Evolutionary conservation across 2,888 invertebrate genomes (phyloP).

Genomic region (Drepanosiphum platanoidis): DNA sequence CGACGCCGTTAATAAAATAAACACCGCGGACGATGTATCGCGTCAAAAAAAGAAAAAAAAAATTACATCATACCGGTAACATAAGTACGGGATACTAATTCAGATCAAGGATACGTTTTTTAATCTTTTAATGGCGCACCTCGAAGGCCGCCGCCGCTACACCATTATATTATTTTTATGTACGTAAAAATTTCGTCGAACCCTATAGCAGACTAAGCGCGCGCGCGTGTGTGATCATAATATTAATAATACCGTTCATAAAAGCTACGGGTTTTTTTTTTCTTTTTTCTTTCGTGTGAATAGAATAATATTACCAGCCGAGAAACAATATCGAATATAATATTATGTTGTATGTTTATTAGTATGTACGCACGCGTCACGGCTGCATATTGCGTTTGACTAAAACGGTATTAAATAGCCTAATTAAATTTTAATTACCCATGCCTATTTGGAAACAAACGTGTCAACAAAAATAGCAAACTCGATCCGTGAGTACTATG

Average conservation of each 20-base stretch:
- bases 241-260: conserved; percentile 20
- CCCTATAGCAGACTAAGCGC: no score
- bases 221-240: conserved; percentile 2
- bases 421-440: neutral
- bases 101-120: conserved; percentile 58
- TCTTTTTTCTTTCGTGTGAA: conserved; percentile 13
- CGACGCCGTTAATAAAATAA: neutral
- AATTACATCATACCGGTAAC: conserved; percentile 57
- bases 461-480: neutral
- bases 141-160: conserved; percentile 30
- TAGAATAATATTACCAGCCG: neutral
- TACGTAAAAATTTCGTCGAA: conserved; percentile 35
- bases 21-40: conserved; percentile 27
- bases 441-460: neutral
- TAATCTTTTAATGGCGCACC: conserved; percentile 38
- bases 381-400: neutral
- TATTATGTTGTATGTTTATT: neutral
- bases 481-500: no score
- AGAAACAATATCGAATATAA: neutral
- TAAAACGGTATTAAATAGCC: neutral
- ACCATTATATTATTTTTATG: neutral
- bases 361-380: neutral
- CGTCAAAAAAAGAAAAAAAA: conserved; percentile 22
- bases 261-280: neutral
- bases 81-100: conserved; percentile 52